Conservation (phyloP, 2,797 vertebrate species). For the Botia kubotai region DNA sequence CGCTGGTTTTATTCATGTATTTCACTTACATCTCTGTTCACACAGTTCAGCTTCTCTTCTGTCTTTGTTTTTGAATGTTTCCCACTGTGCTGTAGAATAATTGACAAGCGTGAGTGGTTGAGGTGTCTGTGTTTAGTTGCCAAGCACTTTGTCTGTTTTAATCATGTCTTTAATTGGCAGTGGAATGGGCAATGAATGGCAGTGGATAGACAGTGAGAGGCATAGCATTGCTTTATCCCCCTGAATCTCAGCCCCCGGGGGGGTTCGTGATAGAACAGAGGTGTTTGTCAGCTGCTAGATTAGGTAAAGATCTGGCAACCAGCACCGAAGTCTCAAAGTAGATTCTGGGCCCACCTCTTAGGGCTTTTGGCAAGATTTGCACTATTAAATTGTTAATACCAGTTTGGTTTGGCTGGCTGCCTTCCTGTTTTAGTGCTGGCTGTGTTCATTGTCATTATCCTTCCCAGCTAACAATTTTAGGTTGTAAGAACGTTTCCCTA, state of each 20-base stretch:
- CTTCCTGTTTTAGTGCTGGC: conserved; percentile 46
- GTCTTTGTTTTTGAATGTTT: conserved; percentile 59
- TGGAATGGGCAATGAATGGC: conserved; percentile 76
- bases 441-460: conserved; percentile 39
- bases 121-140: conserved; percentile 83
- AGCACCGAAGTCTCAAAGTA: conserved; percentile 4
- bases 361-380: conserved; percentile 37
- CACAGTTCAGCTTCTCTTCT: conserved; percentile 48
- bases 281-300: conserved; percentile 46
- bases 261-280: conserved; percentile 22
- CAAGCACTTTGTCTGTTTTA: conserved; percentile 85
- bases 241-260: conserved; percentile 32
- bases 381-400: conserved; percentile 45
- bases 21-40: conserved; percentile 14
- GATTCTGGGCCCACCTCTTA: conserved; percentile 32
- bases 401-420: conserved; percentile 47
- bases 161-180: conserved; percentile 85
- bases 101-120: conserved; percentile 80
- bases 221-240: conserved; percentile 38
- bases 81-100: conserved; percentile 73
- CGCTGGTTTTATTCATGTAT: neutral
- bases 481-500: no score
- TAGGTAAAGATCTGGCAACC: conserved; percentile 54
- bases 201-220: conserved; percentile 67
- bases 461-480: neutral